Base-by-base conservation (phyloP, 2,888 invertebrate species). In the Watsonalla binaria region DNA sequence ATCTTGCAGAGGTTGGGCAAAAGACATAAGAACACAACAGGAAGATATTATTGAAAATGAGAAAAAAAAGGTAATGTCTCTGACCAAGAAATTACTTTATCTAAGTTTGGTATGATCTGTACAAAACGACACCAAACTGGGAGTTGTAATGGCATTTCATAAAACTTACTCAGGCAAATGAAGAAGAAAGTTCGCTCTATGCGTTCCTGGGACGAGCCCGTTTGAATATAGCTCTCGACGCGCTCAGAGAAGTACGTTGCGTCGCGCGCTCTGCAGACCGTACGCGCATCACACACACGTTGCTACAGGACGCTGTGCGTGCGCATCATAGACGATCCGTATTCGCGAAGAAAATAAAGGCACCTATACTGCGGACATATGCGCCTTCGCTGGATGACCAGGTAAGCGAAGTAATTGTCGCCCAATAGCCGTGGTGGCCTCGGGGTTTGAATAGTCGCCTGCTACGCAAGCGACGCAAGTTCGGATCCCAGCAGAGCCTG, bases 1-100 rank as follows among this genome's bases (percentile, higher is more conserved):
- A 6, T 35, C 33, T 74, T 76, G 5, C 65, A 89, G 89, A 34
- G 84, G 86, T 5, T 90, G 90, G 89, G 76, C 78, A 0, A 80
- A 74, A 61, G 78, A 83, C 61, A 74, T 90, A 47, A 73, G 76
- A 59, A 70, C 60, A 15, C 76, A 81, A 56, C 90, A 90, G 66
- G 74, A 80, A 56, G 67, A 76, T n/a, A 72, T 84, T 0, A 55
- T 86, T 33, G 62, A 74, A 51, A 66, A 60, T 8, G 67, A 74
- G 45, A 68, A 66, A 46, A 71, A 73, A 51, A 76, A 70, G 76
- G 88, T 85, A 64, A 42, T 9, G 14, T 49, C 6, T 13, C 14
- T 6, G 24, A 24, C 24, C 24, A 24, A 24, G 24, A 24, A 53
- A 34, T 46, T 11, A 33, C 51, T 33, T 6, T 51, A 61, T 65